phyloP scores from a whole-genome alignment of 2,888 invertebrate species.

The Pachydiplax longipennis region DNA sequence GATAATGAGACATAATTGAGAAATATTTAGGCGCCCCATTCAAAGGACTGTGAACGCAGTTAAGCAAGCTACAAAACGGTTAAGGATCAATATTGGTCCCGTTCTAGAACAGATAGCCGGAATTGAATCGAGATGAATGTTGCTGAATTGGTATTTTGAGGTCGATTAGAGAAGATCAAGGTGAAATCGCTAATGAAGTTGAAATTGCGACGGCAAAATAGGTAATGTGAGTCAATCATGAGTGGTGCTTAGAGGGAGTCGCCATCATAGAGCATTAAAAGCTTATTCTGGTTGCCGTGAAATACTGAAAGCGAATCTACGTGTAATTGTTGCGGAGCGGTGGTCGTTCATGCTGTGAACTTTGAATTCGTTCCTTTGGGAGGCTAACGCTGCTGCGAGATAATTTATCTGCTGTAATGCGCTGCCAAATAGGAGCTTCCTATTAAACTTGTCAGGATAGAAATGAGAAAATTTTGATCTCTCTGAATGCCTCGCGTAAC shows the following conservation, averaged over 20 bases:
- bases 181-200: not conserved
- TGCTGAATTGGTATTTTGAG: not conserved
- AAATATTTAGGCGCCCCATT: not conserved
- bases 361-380: no score
- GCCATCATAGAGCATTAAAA: not conserved
- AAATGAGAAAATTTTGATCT: no score
- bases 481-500: no score
- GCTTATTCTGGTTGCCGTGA: not conserved
- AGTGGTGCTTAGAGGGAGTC: not conserved
- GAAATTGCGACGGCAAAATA: not conserved
- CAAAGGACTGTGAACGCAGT: not conserved
- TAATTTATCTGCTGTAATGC: no score
- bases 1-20: not conserved
- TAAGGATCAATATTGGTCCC: not conserved
- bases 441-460: no score
- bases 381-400: no score
- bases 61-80: not conserved
- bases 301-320: not conserved
- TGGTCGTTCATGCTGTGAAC: no score
- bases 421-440: no score
- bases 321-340: no score
- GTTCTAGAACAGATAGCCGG: not conserved
- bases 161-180: not conserved
- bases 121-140: not conserved
- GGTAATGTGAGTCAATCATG: not conserved